These are phyloP conservation scores for Etia nguti DNA, from an alignment of 2,113 vertebrate species.

Conservation along the genomic window DNA sequence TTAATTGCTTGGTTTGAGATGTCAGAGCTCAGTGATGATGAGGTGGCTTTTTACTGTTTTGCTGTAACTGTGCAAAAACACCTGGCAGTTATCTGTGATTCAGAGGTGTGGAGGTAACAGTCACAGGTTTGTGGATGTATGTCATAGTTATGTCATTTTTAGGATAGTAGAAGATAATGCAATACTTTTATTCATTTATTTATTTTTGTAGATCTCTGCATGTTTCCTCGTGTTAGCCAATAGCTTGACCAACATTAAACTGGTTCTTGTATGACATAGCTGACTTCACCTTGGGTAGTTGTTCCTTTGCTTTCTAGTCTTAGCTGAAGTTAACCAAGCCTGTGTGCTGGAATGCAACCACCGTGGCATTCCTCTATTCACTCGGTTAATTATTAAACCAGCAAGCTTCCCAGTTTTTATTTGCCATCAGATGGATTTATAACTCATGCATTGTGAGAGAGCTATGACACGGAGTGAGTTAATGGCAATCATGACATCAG, in stretches of 20 bases:
- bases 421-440: background rate
- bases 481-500: slow-evolving; percentile 31
- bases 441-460: background rate
- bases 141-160: slow-evolving; percentile 22
- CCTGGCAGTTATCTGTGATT: background rate
- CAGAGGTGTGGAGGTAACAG: background rate
- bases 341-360: background rate
- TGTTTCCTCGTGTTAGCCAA: background rate
- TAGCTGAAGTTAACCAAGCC: background rate
- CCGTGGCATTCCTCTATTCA: slow-evolving; percentile 5
- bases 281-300: background rate
- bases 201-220: background rate
- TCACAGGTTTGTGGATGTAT: slow-evolving; percentile 17
- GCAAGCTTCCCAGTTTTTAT: background rate
- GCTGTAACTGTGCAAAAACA: background rate
- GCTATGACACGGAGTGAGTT: slow-evolving; percentile 28
- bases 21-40: background rate
- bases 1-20: background rate
- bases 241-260: background rate
- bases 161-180: background rate
- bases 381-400: slow-evolving; percentile 58
- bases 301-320: background rate
- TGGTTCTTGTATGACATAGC: background rate
- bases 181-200: background rate
- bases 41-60: background rate